A percentile compares a stretch with the other conserved stretches of the same genome.
Conservation (phyloP, 2,113 vertebrate species). For the Megaceryle torquata region DNA sequence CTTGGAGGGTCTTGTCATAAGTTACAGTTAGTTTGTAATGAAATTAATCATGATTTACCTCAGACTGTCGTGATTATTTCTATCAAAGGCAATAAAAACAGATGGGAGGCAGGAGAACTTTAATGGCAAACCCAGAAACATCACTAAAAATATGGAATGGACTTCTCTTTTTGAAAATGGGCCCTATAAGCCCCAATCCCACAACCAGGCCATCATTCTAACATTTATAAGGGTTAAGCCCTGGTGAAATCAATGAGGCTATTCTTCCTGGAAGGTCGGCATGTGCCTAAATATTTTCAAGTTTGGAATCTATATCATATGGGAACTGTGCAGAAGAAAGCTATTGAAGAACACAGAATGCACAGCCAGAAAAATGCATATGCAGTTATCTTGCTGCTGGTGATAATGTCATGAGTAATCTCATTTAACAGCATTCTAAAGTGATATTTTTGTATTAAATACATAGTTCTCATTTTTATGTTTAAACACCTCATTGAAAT, state of each 20-base stretch:
- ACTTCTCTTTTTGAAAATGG: background rate
- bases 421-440: slow-evolving; percentile 8
- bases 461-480: background rate
- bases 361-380: background rate
- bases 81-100: background rate
- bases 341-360: background rate
- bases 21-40: slow-evolving; percentile 22
- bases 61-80: background rate
- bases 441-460: background rate
- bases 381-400: background rate
- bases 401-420: background rate
- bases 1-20: background rate
- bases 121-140: background rate
- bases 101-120: background rate
- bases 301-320: background rate
- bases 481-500: background rate
- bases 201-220: background rate
- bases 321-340: background rate
- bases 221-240: background rate
- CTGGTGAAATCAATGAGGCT: background rate
- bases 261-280: background rate
- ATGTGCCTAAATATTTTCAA: background rate
- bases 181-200: background rate
- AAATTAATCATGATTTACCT: background rate
- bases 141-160: background rate